Base-by-base conservation (phyloP, 1,140 invertebrate species). In the Tetragnatha versicolor region DNA sequence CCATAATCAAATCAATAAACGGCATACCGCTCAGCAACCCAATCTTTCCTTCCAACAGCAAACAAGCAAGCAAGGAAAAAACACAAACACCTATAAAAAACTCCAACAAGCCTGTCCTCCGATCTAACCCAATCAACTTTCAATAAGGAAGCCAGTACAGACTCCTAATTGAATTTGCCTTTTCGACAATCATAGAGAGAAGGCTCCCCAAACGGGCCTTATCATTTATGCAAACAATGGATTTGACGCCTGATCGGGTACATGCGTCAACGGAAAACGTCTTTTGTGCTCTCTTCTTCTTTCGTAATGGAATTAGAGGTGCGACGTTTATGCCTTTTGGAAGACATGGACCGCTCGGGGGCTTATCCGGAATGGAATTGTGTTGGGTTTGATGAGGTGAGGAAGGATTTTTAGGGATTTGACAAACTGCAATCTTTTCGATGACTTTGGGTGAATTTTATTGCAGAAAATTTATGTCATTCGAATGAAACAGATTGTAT, bases 171-270 rank as follows among this genome's bases (percentile, higher is more conserved):
- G 47, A 27, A 66, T 66, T 66, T 47, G 4, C 25, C 31, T 31
- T 47, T 25, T 1, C 35, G 14, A 22, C 25, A 17, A 10, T 66
- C 31, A 29, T 22, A 14, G 4, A 45, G 66, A 69, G 33, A 42
- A 63, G 60, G 22, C 39, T n/a, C n/a, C n/a, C n/a, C 14, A 25
- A 65, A 45, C 61, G 29, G 7, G n/a, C 9, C 47, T 51, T 47
- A 69, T 69, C 53, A 53, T 53, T 69, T 69, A 69, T 69, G 47
- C 66, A 69, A 69, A 69, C 66, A 69, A 69, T 69, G 47, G 47
- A 20, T 49, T 49, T 37, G 66, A 53, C 66, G 47, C 47, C 2
- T 51, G 49, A 20, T 51, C 25, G n/a, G 49, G n/a, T 51, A 17
- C 49, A 14, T 51, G n/a, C n/a, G n/a, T n/a, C n/a, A n/a, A n/a